Percentiles rank a stretch among this genome's conserved stretches.
phyloP scores from a whole-genome alignment of 2,888 invertebrate species.

The Isoperla grammatica region DNA sequence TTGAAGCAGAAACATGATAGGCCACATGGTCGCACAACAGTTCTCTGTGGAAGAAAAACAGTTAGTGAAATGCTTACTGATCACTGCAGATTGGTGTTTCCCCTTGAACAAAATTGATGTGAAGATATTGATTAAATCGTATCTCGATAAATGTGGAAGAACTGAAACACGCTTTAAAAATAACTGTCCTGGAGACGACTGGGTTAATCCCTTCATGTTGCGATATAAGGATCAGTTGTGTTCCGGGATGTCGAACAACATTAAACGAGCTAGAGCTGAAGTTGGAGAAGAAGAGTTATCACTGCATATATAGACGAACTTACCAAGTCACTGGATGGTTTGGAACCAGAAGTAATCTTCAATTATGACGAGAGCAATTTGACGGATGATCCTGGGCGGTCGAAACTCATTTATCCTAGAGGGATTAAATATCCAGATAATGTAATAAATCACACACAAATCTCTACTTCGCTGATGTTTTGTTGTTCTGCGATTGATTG shows the following conservation, averaged over 20 bases:
- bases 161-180: conserved; percentile 12
- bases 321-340: neutral
- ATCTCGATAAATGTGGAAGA: conserved; percentile 20
- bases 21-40: neutral
- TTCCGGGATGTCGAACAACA: conserved; percentile 31
- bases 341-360: conserved; percentile 18
- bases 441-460: conserved; percentile 33
- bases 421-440: conserved; percentile 34
- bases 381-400: conserved; percentile 33
- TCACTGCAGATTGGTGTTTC: conserved; percentile 11
- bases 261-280: conserved; percentile 30
- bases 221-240: neutral
- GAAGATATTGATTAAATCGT: conserved; percentile 19
- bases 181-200: conserved; percentile 14
- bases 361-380: conserved; percentile 33
- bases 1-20: neutral
- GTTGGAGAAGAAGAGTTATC: conserved; percentile 1
- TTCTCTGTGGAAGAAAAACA: neutral
- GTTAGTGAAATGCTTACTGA: neutral
- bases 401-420: conserved; percentile 30
- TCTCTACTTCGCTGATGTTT: conserved; percentile 33
- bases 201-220: neutral
- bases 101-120: conserved; percentile 18
- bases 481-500: conserved; percentile 32
- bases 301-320: neutral